These are phyloP conservation scores for Zophobas atratus DNA, from an alignment of 1,140 invertebrate genomes.

Conservation along the genomic window DNA sequence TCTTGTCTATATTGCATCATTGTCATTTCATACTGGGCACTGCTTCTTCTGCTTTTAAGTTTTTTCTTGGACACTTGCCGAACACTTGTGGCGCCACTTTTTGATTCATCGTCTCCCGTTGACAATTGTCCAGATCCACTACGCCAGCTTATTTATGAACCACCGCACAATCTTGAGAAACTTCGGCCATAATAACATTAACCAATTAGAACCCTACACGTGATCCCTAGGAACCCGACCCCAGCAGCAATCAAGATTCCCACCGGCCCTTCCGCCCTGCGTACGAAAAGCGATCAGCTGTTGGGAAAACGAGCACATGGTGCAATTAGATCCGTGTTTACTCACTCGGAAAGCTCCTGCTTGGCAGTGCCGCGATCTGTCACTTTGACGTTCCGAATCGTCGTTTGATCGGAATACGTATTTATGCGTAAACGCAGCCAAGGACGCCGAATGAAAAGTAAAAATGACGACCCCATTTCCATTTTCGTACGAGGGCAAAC, in stretches of 20 bases:
- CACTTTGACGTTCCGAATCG: not conserved
- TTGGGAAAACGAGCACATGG: slow-evolving; percentile 2
- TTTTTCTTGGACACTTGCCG: too few relatives aligned
- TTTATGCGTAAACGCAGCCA: not conserved
- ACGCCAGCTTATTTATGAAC: too few relatives aligned
- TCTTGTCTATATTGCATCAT: too few relatives aligned
- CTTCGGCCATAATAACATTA: too few relatives aligned
- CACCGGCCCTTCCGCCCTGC: not conserved
- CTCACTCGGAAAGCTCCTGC: not conserved
- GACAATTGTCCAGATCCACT: too few relatives aligned
- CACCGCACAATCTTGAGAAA: too few relatives aligned
- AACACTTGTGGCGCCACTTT: too few relatives aligned
- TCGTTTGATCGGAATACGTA: not conserved
- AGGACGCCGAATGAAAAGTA: not conserved
- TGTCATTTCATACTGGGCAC: too few relatives aligned
- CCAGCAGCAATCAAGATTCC: not conserved
- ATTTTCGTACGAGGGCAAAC: not conserved
- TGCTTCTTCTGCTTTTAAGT: too few relatives aligned
- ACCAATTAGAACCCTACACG: too few relatives aligned
- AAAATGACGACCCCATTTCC: not conserved
- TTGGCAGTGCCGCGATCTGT: not conserved
- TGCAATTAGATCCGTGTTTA: slow-evolving; percentile 3
- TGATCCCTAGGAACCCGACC: too few relatives aligned
- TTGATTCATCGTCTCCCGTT: too few relatives aligned
- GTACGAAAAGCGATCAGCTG: not conserved